Percentiles rank a stretch among this genome's conserved stretches.
phyloP scores from a whole-genome alignment of 2,113 vertebrate genomes.

The Larimichthys polyactis region DNA sequence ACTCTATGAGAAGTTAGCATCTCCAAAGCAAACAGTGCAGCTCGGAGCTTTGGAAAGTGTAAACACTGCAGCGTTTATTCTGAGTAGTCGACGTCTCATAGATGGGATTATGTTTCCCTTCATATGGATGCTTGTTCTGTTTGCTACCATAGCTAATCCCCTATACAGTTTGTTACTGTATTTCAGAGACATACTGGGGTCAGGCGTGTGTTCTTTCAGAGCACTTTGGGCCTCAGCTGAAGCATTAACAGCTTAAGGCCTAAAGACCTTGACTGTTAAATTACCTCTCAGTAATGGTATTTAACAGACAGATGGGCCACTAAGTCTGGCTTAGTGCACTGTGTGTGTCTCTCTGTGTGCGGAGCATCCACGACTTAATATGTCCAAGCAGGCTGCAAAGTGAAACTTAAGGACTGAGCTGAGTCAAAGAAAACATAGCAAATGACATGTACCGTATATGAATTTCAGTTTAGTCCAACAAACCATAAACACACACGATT shows the following conservation, averaged over 20 bases:
- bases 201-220: slow-evolving; percentile 25
- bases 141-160: slow-evolving; percentile 27
- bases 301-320: slow-evolving; percentile 65
- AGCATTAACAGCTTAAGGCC: slow-evolving; percentile 71
- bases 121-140: slow-evolving; percentile 11
- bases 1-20: background rate
- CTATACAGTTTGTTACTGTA: slow-evolving; percentile 15
- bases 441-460: background rate
- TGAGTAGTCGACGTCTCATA: background rate
- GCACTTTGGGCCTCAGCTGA: slow-evolving; percentile 49
- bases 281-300: slow-evolving; percentile 67
- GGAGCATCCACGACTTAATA: slow-evolving; percentile 14
- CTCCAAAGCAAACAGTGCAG: background rate
- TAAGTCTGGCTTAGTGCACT: slow-evolving; percentile 48
- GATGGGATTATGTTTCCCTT: slow-evolving; percentile 30
- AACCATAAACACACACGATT: background rate
- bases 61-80: slow-evolving; percentile 1
- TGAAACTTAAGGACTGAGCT: background rate
- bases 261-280: slow-evolving; percentile 71
- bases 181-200: slow-evolving; percentile 28
- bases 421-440: background rate
- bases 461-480: background rate
- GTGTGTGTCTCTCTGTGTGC: slow-evolving; percentile 16
- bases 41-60: background rate
- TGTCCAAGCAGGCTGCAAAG: slow-evolving; percentile 16